Evolutionary conservation across 1,140 invertebrate genomes (phyloP).

Genomic region (Sycophila sp.): DNA sequence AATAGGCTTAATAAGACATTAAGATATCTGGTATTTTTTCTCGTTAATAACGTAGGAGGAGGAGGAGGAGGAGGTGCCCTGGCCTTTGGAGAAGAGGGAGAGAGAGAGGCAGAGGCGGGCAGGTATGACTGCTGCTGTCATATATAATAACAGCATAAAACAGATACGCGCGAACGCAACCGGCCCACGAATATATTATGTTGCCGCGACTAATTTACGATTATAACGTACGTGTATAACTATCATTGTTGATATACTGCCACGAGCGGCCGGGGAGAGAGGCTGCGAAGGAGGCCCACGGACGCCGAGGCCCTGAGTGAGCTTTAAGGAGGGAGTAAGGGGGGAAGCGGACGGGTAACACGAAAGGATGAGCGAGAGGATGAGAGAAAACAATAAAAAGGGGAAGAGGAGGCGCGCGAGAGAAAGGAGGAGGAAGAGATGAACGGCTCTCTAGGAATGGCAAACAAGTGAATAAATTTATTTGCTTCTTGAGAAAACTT

Average conservation of each 20-base stretch:
- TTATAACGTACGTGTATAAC: conserved; percentile 69
- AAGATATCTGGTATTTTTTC: conserved; percentile 39
- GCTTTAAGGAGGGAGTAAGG: conserved; percentile 44
- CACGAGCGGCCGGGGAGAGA: conserved; percentile 4
- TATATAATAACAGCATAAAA: conserved; percentile 70
- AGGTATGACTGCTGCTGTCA: conserved; percentile 66
- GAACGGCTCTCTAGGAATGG: conserved; percentile 25
- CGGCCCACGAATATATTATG: conserved; percentile 67
- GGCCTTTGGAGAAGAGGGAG: conserved; percentile 28
- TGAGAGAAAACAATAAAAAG: background rate
- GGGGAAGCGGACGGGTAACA: conserved; percentile 23
- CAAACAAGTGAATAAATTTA: conserved; percentile 38
- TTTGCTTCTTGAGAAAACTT: conserved; percentile 2
- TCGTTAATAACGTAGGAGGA: conserved; percentile 33
- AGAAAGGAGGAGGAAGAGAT: background rate
- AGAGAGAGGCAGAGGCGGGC: conserved; percentile 41
- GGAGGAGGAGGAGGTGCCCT: background rate
- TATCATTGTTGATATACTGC: conserved; percentile 63
- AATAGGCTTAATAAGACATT: conserved; percentile 41
- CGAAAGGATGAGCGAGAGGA: conserved; percentile 37
- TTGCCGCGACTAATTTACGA: conserved; percentile 68
- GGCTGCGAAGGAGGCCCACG: conserved; percentile 3
- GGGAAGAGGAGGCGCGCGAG: conserved; percentile 11
- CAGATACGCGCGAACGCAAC: conserved; percentile 65
- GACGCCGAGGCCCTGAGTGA: conserved; percentile 36